Conservation (phyloP, 2,113 vertebrate genomes). For the Rhynchopsitta pachyrhyncha region DNA sequence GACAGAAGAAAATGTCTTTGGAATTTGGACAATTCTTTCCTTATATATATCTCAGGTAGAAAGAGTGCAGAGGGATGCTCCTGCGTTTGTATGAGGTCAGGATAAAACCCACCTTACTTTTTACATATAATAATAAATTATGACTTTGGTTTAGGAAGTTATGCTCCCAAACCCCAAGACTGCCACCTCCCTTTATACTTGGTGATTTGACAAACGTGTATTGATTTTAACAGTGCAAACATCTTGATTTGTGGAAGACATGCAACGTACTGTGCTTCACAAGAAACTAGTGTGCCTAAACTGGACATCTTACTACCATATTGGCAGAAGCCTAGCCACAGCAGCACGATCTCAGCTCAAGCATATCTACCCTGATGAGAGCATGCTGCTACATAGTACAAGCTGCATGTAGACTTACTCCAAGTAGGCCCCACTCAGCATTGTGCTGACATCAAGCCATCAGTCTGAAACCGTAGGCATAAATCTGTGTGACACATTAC, state of each 20-base stretch:
- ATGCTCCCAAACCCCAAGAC: not conserved
- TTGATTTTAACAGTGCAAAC: not conserved
- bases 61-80: not conserved
- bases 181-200: not conserved
- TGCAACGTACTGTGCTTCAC: accelerated
- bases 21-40: not conserved
- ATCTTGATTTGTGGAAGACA: accelerated
- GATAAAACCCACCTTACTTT: accelerated
- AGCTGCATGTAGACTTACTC: not conserved
- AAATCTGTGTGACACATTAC: accelerated
- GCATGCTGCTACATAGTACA: accelerated
- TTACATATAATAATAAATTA: not conserved
- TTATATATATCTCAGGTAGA: not conserved
- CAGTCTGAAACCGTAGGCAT: not conserved
- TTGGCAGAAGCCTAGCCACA: accelerated
- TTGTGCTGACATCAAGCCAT: not conserved
- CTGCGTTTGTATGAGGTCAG: not conserved
- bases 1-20: not conserved
- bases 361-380: too few species aligned
- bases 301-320: accelerated
- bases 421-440: not conserved
- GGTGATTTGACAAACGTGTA: not conserved
- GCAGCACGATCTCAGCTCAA: not conserved
- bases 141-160: accelerated
- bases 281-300: accelerated